A percentile compares a stretch with the other conserved stretches of the same genome.
Evolutionary conservation across 2,797 vertebrate species (phyloP).

Genomic region (Spinibarbus caldwelli): DNA sequence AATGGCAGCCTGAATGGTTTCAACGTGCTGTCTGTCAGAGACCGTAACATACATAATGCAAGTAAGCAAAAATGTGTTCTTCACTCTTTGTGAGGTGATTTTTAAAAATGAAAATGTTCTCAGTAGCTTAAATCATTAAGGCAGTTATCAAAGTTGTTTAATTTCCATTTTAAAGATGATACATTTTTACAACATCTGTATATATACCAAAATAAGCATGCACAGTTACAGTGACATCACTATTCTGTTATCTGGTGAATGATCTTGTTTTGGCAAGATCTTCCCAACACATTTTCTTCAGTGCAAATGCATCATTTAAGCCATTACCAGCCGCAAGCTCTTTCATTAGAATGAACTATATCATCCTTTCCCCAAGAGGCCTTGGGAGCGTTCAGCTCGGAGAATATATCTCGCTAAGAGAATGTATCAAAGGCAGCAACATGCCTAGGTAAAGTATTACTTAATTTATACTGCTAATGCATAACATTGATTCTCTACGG

Average conservation of each 20-base stretch:
- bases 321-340: conserved; percentile 85
- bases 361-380: conserved; percentile 82
- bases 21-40: not conserved
- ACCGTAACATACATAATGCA: not conserved
- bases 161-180: not conserved
- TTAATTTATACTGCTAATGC: conserved; percentile 96
- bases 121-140: not conserved
- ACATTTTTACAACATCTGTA: not conserved
- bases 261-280: conserved; percentile 76
- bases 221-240: conserved; percentile 71
- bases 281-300: conserved; percentile 73
- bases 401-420: conserved; percentile 87
- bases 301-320: conserved; percentile 87
- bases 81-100: not conserved
- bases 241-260: conserved; percentile 72
- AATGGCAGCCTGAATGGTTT: not conserved
- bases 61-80: not conserved
- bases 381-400: conserved; percentile 81
- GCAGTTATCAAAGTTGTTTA: not conserved
- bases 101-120: not conserved
- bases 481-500: conserved; percentile 89
- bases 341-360: conserved; percentile 93
- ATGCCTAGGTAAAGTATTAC: conserved; percentile 92
- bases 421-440: conserved; percentile 88
- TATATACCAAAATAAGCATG: conserved; percentile 27